Conservation (phyloP, 2,113 vertebrate species). For the Gnathochromis pfefferi region DNA sequence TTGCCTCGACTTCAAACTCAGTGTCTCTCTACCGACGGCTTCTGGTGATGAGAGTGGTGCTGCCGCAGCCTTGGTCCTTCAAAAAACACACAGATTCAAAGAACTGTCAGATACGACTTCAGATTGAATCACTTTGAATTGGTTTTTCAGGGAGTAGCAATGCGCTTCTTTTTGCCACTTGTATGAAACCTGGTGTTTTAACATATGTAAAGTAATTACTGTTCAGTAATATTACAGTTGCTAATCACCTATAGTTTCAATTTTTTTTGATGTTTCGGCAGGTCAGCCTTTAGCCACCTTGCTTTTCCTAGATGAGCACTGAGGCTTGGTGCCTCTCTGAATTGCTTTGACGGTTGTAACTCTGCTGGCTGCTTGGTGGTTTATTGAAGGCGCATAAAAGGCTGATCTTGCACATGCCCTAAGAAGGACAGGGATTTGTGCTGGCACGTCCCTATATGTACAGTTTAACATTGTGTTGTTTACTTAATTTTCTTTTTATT, state of each 20-base stretch:
- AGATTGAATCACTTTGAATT: neutral
- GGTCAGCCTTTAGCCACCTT: neutral
- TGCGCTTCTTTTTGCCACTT: neutral
- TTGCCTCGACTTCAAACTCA: slow-evolving; percentile 48
- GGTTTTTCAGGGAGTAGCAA: neutral
- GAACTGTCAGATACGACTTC: neutral
- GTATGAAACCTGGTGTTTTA: neutral
- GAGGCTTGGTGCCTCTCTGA: neutral
- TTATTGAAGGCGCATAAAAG: neutral
- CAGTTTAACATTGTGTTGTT: neutral
- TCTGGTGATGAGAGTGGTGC: slow-evolving; percentile 78
- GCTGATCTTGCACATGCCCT: neutral
- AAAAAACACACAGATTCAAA: neutral
- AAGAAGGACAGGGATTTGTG: neutral
- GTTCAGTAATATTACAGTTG: neutral
- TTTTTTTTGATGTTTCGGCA: neutral
- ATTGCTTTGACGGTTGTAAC: neutral
- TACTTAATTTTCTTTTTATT: neutral
- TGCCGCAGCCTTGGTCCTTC: slow-evolving; percentile 82
- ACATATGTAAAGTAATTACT: neutral
- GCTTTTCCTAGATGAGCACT: neutral
- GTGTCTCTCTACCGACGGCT: slow-evolving; percentile 78
- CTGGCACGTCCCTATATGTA: neutral
- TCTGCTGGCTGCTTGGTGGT: neutral
- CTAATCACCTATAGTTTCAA: neutral